phyloP scores from a whole-genome alignment of 2,113 vertebrate species.

The Peromyscus maniculatus region DNA sequence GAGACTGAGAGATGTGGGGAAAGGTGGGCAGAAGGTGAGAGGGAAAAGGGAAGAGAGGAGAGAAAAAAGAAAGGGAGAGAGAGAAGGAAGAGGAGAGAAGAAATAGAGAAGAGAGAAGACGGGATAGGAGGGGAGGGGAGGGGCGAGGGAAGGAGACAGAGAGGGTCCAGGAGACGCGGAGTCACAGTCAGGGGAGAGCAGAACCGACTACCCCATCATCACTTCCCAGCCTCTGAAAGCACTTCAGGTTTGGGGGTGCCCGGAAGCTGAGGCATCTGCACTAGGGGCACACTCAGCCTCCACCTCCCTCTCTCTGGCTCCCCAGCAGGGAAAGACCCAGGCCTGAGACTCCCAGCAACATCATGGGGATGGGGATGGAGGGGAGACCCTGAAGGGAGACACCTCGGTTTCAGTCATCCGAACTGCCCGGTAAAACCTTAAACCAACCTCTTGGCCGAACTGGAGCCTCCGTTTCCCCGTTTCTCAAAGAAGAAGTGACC shows the following conservation, averaged over 20 bases:
- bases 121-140: background rate
- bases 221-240: background rate
- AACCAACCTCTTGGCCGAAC: background rate
- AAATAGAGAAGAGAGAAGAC: background rate
- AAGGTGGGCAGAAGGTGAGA: background rate
- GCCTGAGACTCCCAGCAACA: background rate
- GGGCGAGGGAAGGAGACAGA: background rate
- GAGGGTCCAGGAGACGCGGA: background rate
- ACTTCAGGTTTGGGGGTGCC: no score
- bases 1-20: no score
- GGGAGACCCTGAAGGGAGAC: background rate
- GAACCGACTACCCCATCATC: rapidly evolving
- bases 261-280: rapidly evolving
- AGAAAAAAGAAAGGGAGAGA: background rate
- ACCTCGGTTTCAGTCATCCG: background rate
- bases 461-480: background rate
- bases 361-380: background rate
- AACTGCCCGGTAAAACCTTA: background rate
- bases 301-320: background rate
- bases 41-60: background rate
- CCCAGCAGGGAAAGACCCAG: background rate
- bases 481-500: background rate
- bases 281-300: background rate
- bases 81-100: background rate
- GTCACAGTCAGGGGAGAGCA: background rate